Conservation (phyloP, 2,113 vertebrate species). For the Oplegnathus fasciatus region DNA sequence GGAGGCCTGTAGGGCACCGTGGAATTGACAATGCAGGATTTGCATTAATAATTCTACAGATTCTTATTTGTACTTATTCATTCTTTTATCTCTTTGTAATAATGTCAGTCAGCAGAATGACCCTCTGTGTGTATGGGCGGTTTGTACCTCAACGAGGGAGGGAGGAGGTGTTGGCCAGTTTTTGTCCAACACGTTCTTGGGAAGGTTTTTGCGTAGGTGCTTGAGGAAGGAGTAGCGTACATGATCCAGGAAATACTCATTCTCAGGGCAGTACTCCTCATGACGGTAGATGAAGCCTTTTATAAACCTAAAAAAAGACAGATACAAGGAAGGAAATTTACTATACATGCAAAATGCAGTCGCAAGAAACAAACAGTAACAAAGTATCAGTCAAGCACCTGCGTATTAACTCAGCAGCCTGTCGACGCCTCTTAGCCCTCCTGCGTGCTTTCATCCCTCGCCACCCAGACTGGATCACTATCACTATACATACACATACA, state of each 20-base stretch:
- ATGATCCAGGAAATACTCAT: conserved; percentile 94
- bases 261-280: conserved; percentile 90
- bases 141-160: conserved; percentile 88
- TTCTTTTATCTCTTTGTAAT: background rate
- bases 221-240: conserved; percentile 94
- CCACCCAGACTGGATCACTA: conserved; percentile 96
- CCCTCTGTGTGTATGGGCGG: background rate
- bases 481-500: conserved; percentile 83
- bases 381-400: conserved; percentile 79
- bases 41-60: background rate
- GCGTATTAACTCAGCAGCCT: conserved; percentile 92
- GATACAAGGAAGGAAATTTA: background rate
- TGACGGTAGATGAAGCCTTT: conserved; percentile 96
- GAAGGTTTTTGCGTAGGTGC: conserved; percentile 90
- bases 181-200: conserved; percentile 91
- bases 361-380: background rate
- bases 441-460: conserved; percentile 92
- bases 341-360: background rate
- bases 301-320: conserved; percentile 86
- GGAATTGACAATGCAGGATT: background rate
- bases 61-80: background rate
- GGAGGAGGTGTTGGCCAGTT: conserved; percentile 92
- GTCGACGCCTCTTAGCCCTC: conserved; percentile 90
- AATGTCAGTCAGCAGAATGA: background rate
- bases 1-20: conserved; percentile 85